Evolutionary conservation across 2,888 invertebrate genomes (phyloP), one percentile per base, ranked within the genome.

Genomic region (Pachycephus smyrnensis): DNA sequence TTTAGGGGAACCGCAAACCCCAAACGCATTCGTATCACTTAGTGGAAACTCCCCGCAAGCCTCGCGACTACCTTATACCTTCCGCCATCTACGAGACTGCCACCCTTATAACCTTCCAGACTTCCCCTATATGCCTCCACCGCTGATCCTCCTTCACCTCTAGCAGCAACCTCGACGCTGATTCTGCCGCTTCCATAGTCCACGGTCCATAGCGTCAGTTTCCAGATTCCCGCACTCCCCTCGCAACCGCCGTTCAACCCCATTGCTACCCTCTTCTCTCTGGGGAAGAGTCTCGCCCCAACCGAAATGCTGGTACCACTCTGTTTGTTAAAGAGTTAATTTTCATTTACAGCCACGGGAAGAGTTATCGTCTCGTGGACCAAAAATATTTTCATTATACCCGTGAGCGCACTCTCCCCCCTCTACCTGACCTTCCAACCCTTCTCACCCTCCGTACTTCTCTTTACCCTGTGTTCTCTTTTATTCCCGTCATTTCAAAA

Each of bases 1-100:
- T 89, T 89, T 88, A 87, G 84, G 82, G 79, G 80, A 79, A 81
- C 82, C 85, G 68, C 81, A 83, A 85, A 83, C 85, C 85, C 83
- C 84, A 82, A 81, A 85, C 86, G 85, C 89, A 89, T 89, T 89
- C 86, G 87, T 89, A 89, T 89, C 88, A 88, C 86, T 89, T 89
- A 89, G 85, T 80, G 75, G 76, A 75, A 73, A 75, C 79, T 79
- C 82, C 76, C 73, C 71, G 77, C 55, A 73, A 77, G 40, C 77
- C 73, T 55, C 73, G 71, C 55, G 73, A 71, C 69, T 75, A 55
- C 55, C 23, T 55, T 82, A 76, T 68, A 76, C 36, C 75, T 32
- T 73, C 55, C 55, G 23, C 9, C 55, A 55, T 55, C 55, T 55
- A 55, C 55, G 55, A 55, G 55, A 23, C 23, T 55, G 23, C 55